phyloP scores from a whole-genome alignment of 1,140 invertebrate species.

The Procambarus virginalis region DNA sequence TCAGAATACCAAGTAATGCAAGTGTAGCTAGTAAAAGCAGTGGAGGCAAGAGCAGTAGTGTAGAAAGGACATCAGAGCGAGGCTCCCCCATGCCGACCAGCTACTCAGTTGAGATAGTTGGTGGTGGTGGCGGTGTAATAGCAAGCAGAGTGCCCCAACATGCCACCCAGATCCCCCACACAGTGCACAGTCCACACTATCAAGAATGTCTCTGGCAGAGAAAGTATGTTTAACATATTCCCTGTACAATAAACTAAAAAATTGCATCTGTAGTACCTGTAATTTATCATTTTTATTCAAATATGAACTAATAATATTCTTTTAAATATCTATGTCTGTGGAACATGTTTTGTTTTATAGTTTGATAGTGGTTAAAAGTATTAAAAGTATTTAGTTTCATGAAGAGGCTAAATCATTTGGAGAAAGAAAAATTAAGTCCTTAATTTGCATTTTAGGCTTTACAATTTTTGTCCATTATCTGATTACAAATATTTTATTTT shows the following conservation, averaged over 20 bases:
- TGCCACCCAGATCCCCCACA: constrained; percentile 75
- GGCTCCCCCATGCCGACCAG: constrained; percentile 92
- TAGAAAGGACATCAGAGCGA: constrained; percentile 82
- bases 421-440: too few relatives aligned
- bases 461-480: neutral
- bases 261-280: too few relatives aligned
- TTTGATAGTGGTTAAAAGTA: too few relatives aligned
- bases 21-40: constrained; percentile 93
- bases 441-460: too few relatives aligned
- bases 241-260: too few relatives aligned
- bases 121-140: constrained; percentile 74
- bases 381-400: too few relatives aligned
- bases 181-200: constrained; percentile 81
- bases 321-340: too few relatives aligned
- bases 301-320: too few relatives aligned
- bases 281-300: too few relatives aligned
- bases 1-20: constrained; percentile 91
- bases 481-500: neutral
- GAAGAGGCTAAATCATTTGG: too few relatives aligned
- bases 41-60: constrained; percentile 81
- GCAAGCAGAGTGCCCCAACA: constrained; percentile 70
- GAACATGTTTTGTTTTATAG: too few relatives aligned
- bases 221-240: constrained; percentile 71
- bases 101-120: constrained; percentile 68
- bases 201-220: constrained; percentile 83